Percentiles rank a stretch among this genome's conserved stretches.
phyloP scores from a whole-genome alignment of 2,113 vertebrate genomes.

The Microtus ochrogaster region DNA sequence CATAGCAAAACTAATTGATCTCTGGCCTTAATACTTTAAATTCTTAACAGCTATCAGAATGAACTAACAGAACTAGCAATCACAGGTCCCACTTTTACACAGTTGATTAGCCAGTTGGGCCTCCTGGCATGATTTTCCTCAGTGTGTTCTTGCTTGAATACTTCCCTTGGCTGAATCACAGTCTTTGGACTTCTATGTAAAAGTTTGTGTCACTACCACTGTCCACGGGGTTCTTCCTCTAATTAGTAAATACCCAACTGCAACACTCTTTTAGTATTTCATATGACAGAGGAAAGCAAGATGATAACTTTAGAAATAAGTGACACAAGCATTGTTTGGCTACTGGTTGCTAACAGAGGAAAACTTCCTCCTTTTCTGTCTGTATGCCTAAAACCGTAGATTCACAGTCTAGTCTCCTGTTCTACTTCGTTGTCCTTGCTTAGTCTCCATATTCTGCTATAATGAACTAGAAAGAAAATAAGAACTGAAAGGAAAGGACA shows the following conservation, averaged over 20 bases:
- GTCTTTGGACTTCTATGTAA: neutral
- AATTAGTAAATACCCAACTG: neutral
- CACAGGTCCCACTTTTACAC: neutral
- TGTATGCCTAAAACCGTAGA: neutral
- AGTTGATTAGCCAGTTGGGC: neutral
- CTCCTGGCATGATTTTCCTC: accelerated
- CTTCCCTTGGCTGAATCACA: too few relatives aligned
- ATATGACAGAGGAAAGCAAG: neutral
- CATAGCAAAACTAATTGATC: neutral
- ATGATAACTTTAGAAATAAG: neutral
- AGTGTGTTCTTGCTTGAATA: neutral
- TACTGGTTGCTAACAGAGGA: neutral
- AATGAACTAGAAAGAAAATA: neutral
- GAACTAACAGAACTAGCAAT: too few relatives aligned
- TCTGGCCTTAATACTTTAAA: neutral
- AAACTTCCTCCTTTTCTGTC: neutral
- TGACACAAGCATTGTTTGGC: neutral
- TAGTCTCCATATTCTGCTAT: accelerated
- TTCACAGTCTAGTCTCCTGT: neutral
- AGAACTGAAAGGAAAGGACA: neutral
- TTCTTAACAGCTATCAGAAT: neutral
- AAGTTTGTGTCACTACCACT: neutral
- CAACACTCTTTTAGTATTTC: neutral
- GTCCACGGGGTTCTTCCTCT: neutral
- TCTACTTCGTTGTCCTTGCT: neutral